Evolutionary conservation across 2,113 vertebrate species (phyloP).

Genomic region (Eulemur macaco): DNA sequence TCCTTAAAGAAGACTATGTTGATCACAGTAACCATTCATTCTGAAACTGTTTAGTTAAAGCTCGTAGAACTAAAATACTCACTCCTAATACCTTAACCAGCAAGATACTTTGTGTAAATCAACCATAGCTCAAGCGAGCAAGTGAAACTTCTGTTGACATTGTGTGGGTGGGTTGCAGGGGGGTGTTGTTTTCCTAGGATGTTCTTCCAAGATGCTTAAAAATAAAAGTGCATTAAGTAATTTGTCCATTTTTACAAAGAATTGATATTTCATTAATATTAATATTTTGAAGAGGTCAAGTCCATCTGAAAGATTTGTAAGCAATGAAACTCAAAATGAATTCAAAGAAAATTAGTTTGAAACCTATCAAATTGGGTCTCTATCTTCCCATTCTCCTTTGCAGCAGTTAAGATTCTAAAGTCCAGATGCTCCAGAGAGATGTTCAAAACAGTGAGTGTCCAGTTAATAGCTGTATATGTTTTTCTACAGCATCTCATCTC

Average conservation of each 20-base stretch:
- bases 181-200: not conserved
- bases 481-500: not conserved
- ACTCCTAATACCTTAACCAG: conserved; percentile 49
- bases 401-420: not conserved
- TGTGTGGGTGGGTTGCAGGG: not conserved
- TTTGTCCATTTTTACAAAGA: conserved; percentile 40
- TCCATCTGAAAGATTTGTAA: conserved; percentile 45
- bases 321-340: conserved; percentile 50
- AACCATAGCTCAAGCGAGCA: conserved; percentile 10
- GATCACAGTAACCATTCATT: conserved; percentile 50
- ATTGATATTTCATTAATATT: not conserved
- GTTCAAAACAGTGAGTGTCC: not conserved
- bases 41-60: conserved; percentile 61
- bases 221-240: conserved; percentile 54
- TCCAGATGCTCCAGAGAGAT: not conserved
- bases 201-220: not conserved
- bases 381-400: not conserved
- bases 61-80: conserved; percentile 59
- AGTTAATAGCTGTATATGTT: not conserved
- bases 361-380: not conserved
- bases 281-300: conserved; percentile 41
- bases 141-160: conserved; percentile 52
- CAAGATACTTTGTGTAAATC: conserved; percentile 58
- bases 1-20: not conserved
- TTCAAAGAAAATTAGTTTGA: conserved; percentile 18